Percentiles rank a stretch among this genome's conserved stretches.
These are phyloP conservation scores for Caprella mutica DNA, from an alignment of 2,888 invertebrate species.

Conservation along the genomic window DNA sequence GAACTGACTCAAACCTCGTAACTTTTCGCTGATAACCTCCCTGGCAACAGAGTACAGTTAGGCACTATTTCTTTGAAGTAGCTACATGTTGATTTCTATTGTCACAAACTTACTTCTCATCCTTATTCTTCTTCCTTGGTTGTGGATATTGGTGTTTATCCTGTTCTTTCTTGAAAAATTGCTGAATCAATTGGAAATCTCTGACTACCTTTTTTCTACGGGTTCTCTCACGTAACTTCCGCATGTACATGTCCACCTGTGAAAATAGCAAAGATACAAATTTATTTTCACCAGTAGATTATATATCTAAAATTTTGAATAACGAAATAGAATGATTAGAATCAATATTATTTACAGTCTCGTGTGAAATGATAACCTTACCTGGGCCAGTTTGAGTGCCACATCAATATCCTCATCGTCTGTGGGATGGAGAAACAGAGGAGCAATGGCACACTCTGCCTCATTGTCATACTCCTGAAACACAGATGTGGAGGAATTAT, in stretches of 20 bases:
- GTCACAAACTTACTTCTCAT: slow-evolving; percentile 54
- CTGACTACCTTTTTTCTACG: slow-evolving; percentile 77
- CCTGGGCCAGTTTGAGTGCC: slow-evolving; percentile 36
- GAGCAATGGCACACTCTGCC: slow-evolving; percentile 80
- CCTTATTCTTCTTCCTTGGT: slow-evolving; percentile 58
- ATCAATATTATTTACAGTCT: no score
- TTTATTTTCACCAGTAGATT: no score
- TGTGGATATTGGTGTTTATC: slow-evolving; percentile 40
- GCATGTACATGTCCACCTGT: slow-evolving; percentile 82
- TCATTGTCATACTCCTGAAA: slow-evolving; percentile 80
- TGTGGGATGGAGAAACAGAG: slow-evolving; percentile 60
- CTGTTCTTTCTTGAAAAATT: slow-evolving; percentile 58
- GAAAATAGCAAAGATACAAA: no score
- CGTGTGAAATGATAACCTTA: slow-evolving; percentile 8
- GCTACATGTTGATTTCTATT: neutral
- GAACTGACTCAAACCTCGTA: slow-evolving; percentile 77
- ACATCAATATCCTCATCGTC: slow-evolving; percentile 85
- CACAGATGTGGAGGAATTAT: no score
- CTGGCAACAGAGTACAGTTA: slow-evolving; percentile 34
- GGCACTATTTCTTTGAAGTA: neutral
- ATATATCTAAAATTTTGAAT: no score
- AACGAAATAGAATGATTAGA: no score
- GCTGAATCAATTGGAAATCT: slow-evolving; percentile 77
- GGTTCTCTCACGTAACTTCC: slow-evolving; percentile 69
- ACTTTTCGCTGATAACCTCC: slow-evolving; percentile 58